These are phyloP conservation scores for Rotaria macrura DNA, from an alignment of 2,888 invertebrate species.

Conservation along the genomic window DNA sequence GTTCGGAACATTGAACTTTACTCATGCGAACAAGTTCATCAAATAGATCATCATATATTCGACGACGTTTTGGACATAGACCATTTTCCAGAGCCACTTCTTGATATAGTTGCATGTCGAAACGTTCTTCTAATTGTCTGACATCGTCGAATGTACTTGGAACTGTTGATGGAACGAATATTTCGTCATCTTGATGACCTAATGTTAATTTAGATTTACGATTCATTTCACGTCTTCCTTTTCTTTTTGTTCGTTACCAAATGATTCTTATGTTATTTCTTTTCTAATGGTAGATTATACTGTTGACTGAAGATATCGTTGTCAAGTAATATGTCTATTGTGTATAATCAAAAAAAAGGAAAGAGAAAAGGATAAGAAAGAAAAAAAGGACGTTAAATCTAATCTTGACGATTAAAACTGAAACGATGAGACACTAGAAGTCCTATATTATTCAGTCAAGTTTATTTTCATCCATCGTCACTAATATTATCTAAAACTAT, in stretches of 20 bases:
- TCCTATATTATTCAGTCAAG: no score
- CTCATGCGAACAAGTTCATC: neutral
- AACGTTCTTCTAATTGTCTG: conserved; percentile 2
- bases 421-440: no score
- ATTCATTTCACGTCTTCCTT: neutral
- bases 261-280: neutral
- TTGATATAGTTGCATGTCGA: neutral
- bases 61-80: conserved; percentile 7
- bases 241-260: neutral
- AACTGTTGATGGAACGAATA: neutral
- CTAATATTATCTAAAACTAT: no score
- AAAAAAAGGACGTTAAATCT: no score
- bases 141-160: neutral
- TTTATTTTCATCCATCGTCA: no score
- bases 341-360: neutral
- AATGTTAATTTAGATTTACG: neutral
- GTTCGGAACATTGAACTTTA: neutral
- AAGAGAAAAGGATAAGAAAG: neutral
- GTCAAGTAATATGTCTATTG: neutral
- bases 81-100: neutral
- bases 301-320: neutral
- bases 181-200: neutral
- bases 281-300: neutral
- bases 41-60: neutral
- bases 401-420: no score